Evolutionary conservation across 2,113 vertebrate genomes (phyloP).

Genomic region (Ameiurus melas): DNA sequence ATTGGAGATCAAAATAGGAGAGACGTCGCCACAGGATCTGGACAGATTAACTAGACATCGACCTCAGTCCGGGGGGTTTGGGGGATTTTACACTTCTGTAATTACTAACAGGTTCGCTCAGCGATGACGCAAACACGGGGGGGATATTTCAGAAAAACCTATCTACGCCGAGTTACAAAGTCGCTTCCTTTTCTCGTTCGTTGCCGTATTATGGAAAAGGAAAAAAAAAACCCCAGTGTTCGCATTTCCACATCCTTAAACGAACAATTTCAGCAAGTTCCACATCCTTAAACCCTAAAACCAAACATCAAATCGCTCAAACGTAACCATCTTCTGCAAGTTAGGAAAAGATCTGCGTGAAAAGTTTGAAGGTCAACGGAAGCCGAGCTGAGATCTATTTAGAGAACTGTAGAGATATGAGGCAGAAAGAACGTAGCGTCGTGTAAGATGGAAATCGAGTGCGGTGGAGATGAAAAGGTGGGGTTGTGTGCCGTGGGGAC

Average conservation of each 20-base stretch:
- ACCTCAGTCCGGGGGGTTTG: not conserved
- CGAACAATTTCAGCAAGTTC: not conserved
- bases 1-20: slow-evolving; percentile 17
- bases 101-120: not conserved
- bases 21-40: slow-evolving; percentile 2
- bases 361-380: slow-evolving; percentile 63
- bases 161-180: not conserved
- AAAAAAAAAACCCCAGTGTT: not conserved
- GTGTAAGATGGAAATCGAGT: slow-evolving; percentile 14
- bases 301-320: not conserved
- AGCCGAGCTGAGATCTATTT: slow-evolving; percentile 68
- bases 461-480: slow-evolving; percentile 12
- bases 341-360: not conserved
- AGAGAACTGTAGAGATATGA: slow-evolving; percentile 62
- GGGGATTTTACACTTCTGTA: not conserved
- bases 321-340: slow-evolving; percentile 13
- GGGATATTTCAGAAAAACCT: slow-evolving; percentile 19
- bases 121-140: not conserved
- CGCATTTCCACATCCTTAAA: not conserved
- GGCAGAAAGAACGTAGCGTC: not conserved
- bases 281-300: not conserved
- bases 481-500: not conserved
- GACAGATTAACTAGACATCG: not conserved
- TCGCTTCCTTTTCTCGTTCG: slow-evolving; percentile 8
- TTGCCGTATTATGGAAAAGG: not conserved